A percentile compares a stretch with the other conserved stretches of the same genome.
phyloP scores from a whole-genome alignment of 2,113 vertebrate genomes.

The Anguilla rostrata region DNA sequence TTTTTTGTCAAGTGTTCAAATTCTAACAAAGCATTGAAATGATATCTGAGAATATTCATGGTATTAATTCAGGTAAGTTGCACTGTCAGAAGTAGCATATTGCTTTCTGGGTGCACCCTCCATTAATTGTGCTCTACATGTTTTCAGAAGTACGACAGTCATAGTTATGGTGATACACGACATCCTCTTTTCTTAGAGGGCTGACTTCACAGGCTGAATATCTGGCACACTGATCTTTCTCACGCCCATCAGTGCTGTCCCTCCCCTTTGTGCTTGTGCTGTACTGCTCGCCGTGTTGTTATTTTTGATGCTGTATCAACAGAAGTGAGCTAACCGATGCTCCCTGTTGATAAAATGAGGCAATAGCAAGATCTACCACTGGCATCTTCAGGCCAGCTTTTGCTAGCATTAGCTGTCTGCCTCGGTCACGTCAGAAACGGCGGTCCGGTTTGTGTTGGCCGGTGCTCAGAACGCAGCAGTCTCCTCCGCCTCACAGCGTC shows the following conservation, averaged over 20 bases:
- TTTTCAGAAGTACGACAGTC: not conserved
- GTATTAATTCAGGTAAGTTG: not conserved
- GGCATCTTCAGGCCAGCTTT: not conserved
- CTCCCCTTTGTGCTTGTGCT: not conserved
- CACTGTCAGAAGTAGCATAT: not conserved
- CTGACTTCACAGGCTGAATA: not conserved
- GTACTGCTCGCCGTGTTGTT: not conserved
- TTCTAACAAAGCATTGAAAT: not conserved
- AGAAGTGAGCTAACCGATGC: not conserved
- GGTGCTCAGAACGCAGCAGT: slow-evolving; percentile 28
- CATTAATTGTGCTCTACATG: not conserved
- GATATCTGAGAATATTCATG: not conserved
- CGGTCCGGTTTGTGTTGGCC: not conserved
- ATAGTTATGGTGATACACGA: not conserved
- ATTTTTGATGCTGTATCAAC: not conserved
- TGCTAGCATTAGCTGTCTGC: not conserved
- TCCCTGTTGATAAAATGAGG: not conserved
- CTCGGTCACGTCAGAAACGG: not conserved
- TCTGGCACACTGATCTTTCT: too few relatives aligned
- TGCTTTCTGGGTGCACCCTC: not conserved
- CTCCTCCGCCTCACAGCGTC: not conserved
- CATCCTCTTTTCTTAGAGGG: not conserved
- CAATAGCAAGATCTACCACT: not conserved
- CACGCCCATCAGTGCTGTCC: not conserved
- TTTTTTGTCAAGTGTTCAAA: not conserved